A percentile compares a stretch with the other conserved stretches of the same genome.
phyloP scores from a whole-genome alignment of 2,113 vertebrate species.

The Dolichotis patagonum region DNA sequence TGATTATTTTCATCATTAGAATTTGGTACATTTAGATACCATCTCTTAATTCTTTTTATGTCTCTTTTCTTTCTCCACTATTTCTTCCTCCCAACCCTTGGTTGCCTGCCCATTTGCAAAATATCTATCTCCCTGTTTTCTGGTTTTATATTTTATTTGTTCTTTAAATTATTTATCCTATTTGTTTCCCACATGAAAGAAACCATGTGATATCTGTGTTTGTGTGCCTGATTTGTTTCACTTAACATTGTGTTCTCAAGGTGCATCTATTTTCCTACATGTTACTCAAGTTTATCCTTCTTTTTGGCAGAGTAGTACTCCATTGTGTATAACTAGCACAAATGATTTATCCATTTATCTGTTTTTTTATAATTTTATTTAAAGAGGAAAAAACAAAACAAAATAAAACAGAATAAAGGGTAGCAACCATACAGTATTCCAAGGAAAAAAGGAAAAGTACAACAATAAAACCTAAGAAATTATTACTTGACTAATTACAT shows the following conservation, averaged over 20 bases:
- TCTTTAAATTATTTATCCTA: background rate
- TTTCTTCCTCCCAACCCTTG: background rate
- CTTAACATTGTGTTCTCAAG: background rate
- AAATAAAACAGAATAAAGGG: too few relatives aligned
- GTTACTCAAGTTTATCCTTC: background rate
- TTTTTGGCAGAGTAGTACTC: background rate
- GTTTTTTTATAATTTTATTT: too few relatives aligned
- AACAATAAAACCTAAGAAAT: too few relatives aligned
- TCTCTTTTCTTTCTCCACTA: too few relatives aligned
- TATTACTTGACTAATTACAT: too few relatives aligned
- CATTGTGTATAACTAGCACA: background rate
- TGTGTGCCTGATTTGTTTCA: background rate
- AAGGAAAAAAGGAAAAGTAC: too few relatives aligned
- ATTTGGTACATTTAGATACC: background rate
- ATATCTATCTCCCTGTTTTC: background rate
- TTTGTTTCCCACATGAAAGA: background rate
- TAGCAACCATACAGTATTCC: too few relatives aligned
- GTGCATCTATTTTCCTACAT: background rate
- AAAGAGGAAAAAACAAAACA: too few relatives aligned
- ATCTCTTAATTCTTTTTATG: background rate
- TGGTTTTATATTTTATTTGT: background rate
- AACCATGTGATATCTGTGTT: background rate
- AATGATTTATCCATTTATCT: background rate
- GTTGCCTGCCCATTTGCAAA: background rate
- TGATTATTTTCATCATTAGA: background rate